Evolutionary conservation across 1,140 invertebrate genomes (phyloP), one percentile per base, ranked within the genome.

Genomic region (Drosophila funebris): DNA sequence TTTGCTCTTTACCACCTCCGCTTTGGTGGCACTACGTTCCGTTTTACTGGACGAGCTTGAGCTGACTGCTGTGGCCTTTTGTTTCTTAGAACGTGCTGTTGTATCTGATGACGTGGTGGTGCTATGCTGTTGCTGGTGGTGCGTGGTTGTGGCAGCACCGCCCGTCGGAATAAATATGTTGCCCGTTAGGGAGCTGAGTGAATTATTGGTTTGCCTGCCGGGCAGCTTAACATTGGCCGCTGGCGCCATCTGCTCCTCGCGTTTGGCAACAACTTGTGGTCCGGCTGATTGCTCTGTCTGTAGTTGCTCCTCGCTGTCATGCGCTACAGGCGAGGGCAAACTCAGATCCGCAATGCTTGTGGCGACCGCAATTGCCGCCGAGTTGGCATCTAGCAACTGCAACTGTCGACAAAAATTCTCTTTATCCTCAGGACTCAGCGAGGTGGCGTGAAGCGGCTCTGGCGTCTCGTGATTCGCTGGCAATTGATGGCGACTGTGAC

Each of bases 141-240:
- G 11, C 29, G 54, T 39, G 50, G 58, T 41, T 24, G 63, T 14
- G 37, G 63, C 39, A 41, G 70, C 20, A 61, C 62, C 56, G 37
- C 68, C 62, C 6, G 68, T 44, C 6, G 94, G 95, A 90, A 97
- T 96, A 18, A 96, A 93, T 57, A 97, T 96, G 85, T 96, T 95
- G 14, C 96, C 96, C 11, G 96, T 96, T 24, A 96, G 95, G 4
- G 95, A 96, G 1, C 96, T 95, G 9, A 97, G 92, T 1, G 96
- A 97, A 92, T 97, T 97, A 89, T 97, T 97, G 2, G 96, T 97
- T 91, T 97, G 96, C 53, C 96, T 92, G 20, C 96, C 96, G 16
- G 94, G 93, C 69, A 93, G 93, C 77, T 94, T 94, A 11, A 93
- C 90, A 76, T 91, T 92, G n/a, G 78, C 89, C 43, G 89, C 84